A percentile compares a stretch with the other conserved stretches of the same genome.
Conservation (phyloP, 37 sponge, comb jelly and placozoan genomes). For the Chondrosia reniformis region DNA sequence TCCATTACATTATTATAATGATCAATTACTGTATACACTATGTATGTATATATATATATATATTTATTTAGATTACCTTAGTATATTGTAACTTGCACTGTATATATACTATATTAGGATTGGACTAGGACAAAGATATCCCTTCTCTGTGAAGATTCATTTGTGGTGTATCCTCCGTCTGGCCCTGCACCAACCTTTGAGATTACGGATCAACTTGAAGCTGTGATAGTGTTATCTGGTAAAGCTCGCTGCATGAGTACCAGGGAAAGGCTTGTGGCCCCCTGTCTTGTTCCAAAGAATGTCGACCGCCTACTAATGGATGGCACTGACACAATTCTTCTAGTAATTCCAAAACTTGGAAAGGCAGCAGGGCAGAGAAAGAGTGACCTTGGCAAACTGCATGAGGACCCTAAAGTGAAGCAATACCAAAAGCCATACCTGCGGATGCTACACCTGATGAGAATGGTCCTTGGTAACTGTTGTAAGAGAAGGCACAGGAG, state of each 20-base stretch:
- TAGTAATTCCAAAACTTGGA: slow-evolving; percentile 8
- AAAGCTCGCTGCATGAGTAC: slow-evolving; percentile 50
- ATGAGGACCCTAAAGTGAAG: slow-evolving; percentile 17
- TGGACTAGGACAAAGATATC: slow-evolving; percentile 44
- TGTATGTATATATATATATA: no score
- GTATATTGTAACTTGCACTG: no score
- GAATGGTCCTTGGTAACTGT: neutral
- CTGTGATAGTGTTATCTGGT: slow-evolving; percentile 44
- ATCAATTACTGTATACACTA: no score
- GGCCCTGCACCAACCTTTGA: slow-evolving; percentile 36
- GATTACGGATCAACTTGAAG: slow-evolving; percentile 34
- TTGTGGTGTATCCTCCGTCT: slow-evolving; percentile 26
- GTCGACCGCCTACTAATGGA: slow-evolving; percentile 23
- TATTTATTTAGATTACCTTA: no score
- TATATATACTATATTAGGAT: slow-evolving; percentile 27
- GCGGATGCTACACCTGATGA: neutral
- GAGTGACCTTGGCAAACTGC: slow-evolving; percentile 12
- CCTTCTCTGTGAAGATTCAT: slow-evolving; percentile 46
- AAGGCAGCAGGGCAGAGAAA: slow-evolving; percentile 12
- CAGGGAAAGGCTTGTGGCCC: slow-evolving; percentile 38
- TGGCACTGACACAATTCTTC: slow-evolving; percentile 3
- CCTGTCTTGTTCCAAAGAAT: slow-evolving; percentile 52
- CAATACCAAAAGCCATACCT: neutral
- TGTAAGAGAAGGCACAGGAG: neutral
- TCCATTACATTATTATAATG: no score